These are phyloP conservation scores for Tinea semifulvella DNA, from an alignment of 2,888 invertebrate species.

Conservation along the genomic window DNA sequence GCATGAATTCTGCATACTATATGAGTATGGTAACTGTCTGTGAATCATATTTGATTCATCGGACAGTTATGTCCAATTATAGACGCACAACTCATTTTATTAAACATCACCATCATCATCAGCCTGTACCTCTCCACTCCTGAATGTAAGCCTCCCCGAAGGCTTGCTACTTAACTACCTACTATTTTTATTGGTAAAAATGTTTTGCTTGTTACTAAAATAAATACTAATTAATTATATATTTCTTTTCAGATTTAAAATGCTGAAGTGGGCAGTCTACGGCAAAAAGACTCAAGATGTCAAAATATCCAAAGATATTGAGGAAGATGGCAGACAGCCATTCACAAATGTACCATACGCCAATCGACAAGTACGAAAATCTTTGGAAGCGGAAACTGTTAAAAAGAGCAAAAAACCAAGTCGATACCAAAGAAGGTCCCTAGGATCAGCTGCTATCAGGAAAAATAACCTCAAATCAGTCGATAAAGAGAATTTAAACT, in stretches of 20 bases:
- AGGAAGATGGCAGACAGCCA: slow-evolving; percentile 29
- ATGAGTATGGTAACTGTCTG: too few species aligned
- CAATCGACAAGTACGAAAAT: slow-evolving; percentile 36
- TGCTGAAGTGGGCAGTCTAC: slow-evolving; percentile 72
- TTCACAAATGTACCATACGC: slow-evolving; percentile 30
- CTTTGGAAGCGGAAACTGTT: slow-evolving; percentile 47
- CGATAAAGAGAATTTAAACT: slow-evolving; percentile 59
- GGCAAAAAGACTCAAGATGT: slow-evolving; percentile 52
- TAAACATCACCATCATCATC: too few species aligned
- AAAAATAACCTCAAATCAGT: slow-evolving; percentile 39
- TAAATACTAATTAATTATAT: too few species aligned
- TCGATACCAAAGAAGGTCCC: slow-evolving; percentile 52
- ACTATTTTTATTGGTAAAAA: too few species aligned
- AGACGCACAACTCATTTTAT: too few species aligned
- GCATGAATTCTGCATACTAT: too few species aligned
- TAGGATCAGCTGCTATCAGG: slow-evolving; percentile 43
- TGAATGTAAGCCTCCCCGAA: too few species aligned
- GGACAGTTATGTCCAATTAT: too few species aligned
- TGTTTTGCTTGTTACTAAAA: too few species aligned
- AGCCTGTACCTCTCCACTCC: too few species aligned
- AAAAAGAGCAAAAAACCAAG: slow-evolving; percentile 57
- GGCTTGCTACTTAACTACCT: too few species aligned
- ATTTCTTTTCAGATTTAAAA: slow-evolving; percentile 47
- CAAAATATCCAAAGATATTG: slow-evolving; percentile 28
- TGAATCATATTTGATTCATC: too few species aligned